These are phyloP conservation scores for Parauchenoglanis punctatus DNA, from an alignment of 2,797 vertebrate genomes.

Conservation along the genomic window DNA sequence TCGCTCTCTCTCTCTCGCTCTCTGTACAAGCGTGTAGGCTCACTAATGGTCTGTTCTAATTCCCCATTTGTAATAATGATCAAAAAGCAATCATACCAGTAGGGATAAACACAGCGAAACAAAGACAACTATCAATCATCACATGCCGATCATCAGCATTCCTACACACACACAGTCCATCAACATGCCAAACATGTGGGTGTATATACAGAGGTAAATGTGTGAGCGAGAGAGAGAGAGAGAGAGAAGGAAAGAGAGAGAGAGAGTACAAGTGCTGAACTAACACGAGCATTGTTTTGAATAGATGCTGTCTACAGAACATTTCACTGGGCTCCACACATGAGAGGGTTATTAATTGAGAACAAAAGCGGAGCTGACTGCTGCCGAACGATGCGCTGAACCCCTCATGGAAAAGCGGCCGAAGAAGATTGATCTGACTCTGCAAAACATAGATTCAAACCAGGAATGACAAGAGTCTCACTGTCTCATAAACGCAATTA, in stretches of 20 bases:
- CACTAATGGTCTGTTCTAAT: slow-evolving; percentile 57
- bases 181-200: slow-evolving; percentile 56
- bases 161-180: slow-evolving; percentile 29
- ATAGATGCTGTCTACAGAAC: slow-evolving; percentile 45
- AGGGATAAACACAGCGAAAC: slow-evolving; percentile 52
- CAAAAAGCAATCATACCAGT: slow-evolving; percentile 59
- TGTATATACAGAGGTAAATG: slow-evolving; percentile 7
- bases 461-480: slow-evolving; percentile 43
- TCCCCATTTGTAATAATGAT: slow-evolving; percentile 61
- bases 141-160: slow-evolving; percentile 28
- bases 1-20: not conserved
- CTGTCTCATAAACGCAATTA: slow-evolving; percentile 48
- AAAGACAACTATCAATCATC: slow-evolving; percentile 58
- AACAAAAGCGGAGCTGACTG: slow-evolving; percentile 53
- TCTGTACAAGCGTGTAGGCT: slow-evolving; percentile 30
- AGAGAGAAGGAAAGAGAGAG: slow-evolving; percentile 49
- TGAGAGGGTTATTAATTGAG: slow-evolving; percentile 53
- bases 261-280: slow-evolving; percentile 73
- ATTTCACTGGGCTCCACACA: slow-evolving; percentile 48
- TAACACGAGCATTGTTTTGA: slow-evolving; percentile 49
- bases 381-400: slow-evolving; percentile 46
- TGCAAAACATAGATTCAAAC: slow-evolving; percentile 44
- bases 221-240: slow-evolving; percentile 11
- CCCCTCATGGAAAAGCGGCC: slow-evolving; percentile 31
- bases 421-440: slow-evolving; percentile 49